Percentiles rank a stretch among this genome's conserved stretches.
These are phyloP conservation scores for Didymodactylos carnosus DNA, from an alignment of 2,888 invertebrate genomes.

Conservation along the genomic window DNA sequence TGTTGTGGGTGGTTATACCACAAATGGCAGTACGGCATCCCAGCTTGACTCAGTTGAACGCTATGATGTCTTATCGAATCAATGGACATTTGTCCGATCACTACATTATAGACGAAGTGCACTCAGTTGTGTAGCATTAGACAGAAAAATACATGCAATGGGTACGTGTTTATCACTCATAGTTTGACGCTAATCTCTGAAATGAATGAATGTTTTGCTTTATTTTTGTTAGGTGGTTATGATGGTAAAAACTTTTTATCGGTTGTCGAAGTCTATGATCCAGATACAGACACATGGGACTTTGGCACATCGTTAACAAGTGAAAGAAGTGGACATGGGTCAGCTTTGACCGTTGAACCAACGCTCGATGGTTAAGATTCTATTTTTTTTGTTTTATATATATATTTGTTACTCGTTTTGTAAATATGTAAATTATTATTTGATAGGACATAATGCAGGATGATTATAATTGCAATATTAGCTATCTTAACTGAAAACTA, in stretches of 20 bases:
- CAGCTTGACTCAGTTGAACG: constrained; percentile 65
- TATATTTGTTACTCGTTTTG: too few species aligned
- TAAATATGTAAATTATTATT: too few species aligned
- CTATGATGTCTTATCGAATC: constrained; percentile 60
- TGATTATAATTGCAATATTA: too few species aligned
- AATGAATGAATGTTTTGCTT: too few species aligned
- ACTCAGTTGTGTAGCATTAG: constrained; percentile 62
- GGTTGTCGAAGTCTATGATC: constrained; percentile 71
- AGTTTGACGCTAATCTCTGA: too few species aligned
- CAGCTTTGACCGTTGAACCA: constrained; percentile 55
- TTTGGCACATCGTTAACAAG: constrained; percentile 57
- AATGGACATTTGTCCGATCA: constrained; percentile 56
- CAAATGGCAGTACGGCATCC: background rate
- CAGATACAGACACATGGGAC: constrained; percentile 52
- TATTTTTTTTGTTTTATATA: too few species aligned
- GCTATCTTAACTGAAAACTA: too few species aligned
- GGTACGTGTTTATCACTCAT: too few species aligned
- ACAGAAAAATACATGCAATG: too few species aligned
- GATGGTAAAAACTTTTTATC: constrained; percentile 64
- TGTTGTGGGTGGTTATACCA: constrained; percentile 68
- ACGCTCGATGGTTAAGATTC: background rate
- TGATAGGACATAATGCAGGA: too few species aligned
- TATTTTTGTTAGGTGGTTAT: constrained; percentile 76
- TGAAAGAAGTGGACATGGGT: constrained; percentile 72
- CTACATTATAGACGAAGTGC: constrained; percentile 65